A percentile compares a stretch with the other conserved stretches of the same genome.
These are phyloP conservation scores for Philonicus albiceps DNA, from an alignment of 2,888 invertebrate species.

Conservation along the genomic window DNA sequence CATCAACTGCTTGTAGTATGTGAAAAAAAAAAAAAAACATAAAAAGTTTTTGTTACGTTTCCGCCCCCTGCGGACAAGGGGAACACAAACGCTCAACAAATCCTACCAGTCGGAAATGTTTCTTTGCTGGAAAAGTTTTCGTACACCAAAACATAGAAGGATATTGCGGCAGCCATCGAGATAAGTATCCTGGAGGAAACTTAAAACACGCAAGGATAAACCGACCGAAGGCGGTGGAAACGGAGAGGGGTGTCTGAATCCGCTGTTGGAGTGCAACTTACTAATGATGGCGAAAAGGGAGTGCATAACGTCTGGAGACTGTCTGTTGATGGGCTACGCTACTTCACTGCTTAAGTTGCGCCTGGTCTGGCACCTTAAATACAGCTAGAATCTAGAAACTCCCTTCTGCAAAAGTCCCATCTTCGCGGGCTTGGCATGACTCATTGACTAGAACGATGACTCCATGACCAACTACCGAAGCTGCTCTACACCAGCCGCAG, in stretches of 20 bases:
- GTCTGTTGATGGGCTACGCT: slow-evolving; percentile 8
- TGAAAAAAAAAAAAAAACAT: background rate
- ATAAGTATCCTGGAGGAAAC: slow-evolving; percentile 4
- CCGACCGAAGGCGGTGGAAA: background rate
- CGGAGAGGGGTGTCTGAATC: background rate
- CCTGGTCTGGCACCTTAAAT: background rate
- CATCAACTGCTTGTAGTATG: slow-evolving; percentile 28
- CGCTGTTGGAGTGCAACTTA: background rate
- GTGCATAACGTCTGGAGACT: background rate
- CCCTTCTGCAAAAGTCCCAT: background rate
- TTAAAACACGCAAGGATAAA: background rate
- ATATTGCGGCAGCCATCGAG: slow-evolving; percentile 10
- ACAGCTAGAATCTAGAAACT: background rate
- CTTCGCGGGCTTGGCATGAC: background rate
- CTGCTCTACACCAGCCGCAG: background rate
- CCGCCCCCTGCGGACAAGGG: background rate
- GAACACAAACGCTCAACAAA: background rate
- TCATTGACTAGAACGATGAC: background rate
- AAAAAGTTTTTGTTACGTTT: slow-evolving; percentile 9
- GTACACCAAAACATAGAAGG: background rate
- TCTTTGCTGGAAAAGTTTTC: slow-evolving; percentile 12
- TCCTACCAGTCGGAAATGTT: slow-evolving; percentile 12
- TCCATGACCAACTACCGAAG: background rate
- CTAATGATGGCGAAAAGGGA: background rate
- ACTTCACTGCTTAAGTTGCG: background rate